Base-by-base conservation (phyloP, 2,113 vertebrate species). In the Myxocyprinus asiaticus region DNA sequence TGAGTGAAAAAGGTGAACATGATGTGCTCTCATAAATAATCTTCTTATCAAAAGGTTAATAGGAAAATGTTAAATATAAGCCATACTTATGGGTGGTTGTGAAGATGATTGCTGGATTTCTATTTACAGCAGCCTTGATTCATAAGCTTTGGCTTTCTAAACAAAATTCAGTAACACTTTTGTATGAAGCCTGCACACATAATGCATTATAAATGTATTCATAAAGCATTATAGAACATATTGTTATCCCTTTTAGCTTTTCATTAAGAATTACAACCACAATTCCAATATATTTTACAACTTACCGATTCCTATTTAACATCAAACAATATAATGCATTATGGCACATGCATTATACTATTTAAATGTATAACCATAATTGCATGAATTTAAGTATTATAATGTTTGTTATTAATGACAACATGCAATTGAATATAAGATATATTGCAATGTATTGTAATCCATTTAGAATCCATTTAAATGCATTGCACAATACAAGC, bases 41-140 rank as follows among this genome's bases (percentile, higher is more conserved):
- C 50, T 15, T 65, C 47, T 65, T 44, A 44, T n/a, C 33, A 66
- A 65, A 65, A 76, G 74, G 74, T 64, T 76, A 65, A 65, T 7
- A n/a, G 4, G 8, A 64, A 65, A 65, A 55, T 55, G 9, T n/a
- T 17, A 44, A 44, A 15, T 43, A 15, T n/a, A 47, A 7, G 56
- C 44, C 44, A 73, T 9, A 12, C 51, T 14, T 55, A 55, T 55
- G 51, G 10, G 22, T 48, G 47, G 47, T 48, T 33, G 22, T 33
- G 22, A 33, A 33, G 22, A 53, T 10, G 9, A 33, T 58, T 58
- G 14, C 6, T 9, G 9, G 4, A n/a, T n/a, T 14, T 6, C n/a
- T 58, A 3, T 58, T 3, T 42, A n/a, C 4, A n/a, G 22, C 9
- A 48, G 44, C n/a, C 43, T 9, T 48, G 14, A 47, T 17, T 48